Conservation (phyloP, 2,888 invertebrate species). For the Neoascia interrupta region DNA sequence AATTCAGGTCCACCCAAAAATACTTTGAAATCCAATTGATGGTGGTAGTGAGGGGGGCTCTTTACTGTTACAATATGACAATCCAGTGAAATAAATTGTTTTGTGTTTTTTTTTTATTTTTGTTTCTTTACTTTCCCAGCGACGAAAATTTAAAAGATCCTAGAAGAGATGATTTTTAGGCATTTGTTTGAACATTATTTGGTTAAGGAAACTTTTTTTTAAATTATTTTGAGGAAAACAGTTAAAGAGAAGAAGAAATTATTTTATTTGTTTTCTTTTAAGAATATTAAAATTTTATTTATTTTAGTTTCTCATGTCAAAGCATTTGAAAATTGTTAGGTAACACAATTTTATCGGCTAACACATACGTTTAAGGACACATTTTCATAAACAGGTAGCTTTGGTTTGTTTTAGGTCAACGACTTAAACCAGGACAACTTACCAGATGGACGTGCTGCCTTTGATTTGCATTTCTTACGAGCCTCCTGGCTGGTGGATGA, state of each 20-base stretch:
- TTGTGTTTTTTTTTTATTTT: conserved; percentile 13
- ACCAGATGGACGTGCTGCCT: conserved; percentile 75
- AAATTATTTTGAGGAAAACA: neutral
- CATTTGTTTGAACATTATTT: conserved; percentile 15
- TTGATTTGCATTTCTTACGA: conserved; percentile 78
- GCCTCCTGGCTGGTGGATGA: conserved; percentile 77
- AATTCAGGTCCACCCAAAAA: conserved; percentile 42
- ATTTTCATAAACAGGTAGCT: conserved; percentile 8
- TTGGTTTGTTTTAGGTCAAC: conserved; percentile 69
- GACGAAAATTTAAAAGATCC: conserved; percentile 68
- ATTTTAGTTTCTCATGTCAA: conserved; percentile 2
- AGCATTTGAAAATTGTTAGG: conserved; percentile 15
- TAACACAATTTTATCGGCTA: conserved; percentile 22
- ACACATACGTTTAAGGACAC: conserved; percentile 14
- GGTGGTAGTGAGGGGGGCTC: conserved; percentile 21
- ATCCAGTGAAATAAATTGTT: conserved; percentile 25
- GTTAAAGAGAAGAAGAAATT: neutral
- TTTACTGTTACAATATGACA: conserved; percentile 24
- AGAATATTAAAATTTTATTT: conserved; percentile 1
- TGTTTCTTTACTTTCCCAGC: conserved; percentile 55
- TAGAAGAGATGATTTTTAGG: conserved; percentile 57
- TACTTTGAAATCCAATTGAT: conserved; percentile 52
- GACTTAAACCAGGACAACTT: conserved; percentile 73
- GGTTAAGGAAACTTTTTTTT: conserved; percentile 1
- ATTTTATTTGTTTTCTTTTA: conserved; percentile 1